Percentiles rank a stretch among this genome's conserved stretches.
Conservation (phyloP, 2,113 vertebrate genomes). For the Bothrops jararaca region DNA sequence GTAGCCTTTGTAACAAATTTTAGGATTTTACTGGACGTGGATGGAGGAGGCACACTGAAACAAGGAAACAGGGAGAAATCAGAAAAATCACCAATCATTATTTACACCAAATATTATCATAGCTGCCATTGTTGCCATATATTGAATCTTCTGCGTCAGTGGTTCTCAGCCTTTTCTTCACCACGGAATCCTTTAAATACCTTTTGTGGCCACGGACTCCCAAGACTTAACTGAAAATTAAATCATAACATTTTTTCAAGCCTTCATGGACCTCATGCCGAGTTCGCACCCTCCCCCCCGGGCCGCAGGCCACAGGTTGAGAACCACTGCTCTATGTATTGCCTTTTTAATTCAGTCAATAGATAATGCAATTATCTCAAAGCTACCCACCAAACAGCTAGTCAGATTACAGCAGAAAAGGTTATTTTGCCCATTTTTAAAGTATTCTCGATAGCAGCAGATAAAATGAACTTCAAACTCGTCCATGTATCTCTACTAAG, state of each 20-base stretch:
- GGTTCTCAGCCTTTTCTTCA: neutral
- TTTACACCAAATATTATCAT: neutral
- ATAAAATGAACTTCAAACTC: neutral
- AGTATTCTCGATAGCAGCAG: neutral
- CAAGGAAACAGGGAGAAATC: neutral
- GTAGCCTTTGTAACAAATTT: constrained; percentile 80
- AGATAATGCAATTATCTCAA: neutral
- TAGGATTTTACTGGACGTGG: constrained; percentile 80
- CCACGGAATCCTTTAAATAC: neutral
- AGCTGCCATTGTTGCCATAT: neutral
- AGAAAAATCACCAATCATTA: neutral
- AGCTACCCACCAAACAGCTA: neutral
- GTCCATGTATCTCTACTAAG: neutral
- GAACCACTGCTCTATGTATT: neutral
- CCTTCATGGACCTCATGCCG: too few relatives aligned
- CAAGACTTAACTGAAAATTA: neutral
- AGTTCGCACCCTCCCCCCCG: too few relatives aligned
- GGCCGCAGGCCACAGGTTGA: too few relatives aligned
- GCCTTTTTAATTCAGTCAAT: neutral
- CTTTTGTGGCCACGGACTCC: neutral
- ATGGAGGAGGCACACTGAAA: constrained; percentile 88
- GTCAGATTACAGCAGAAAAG: neutral
- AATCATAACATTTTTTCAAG: too few relatives aligned
- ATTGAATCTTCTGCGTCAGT: neutral
- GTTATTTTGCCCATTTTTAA: neutral